Base-by-base conservation (phyloP, 2,113 vertebrate species). In the Coryphaenoides rupestris region DNA sequence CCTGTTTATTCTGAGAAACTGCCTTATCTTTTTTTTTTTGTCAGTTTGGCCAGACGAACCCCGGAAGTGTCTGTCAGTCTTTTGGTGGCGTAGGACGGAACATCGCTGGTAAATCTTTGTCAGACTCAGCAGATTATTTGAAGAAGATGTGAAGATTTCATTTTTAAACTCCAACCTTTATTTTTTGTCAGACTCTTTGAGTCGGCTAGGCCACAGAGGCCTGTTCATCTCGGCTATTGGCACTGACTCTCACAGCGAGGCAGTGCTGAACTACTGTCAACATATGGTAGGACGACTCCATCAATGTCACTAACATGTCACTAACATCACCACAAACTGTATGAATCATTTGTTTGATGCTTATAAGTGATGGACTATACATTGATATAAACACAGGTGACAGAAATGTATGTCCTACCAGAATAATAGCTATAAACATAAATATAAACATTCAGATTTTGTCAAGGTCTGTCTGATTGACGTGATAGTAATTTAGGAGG, bases 21-120 rank as follows among this genome's bases (percentile, higher is more conserved):
- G 2, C 66, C 0, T 47, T 56, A 1, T 77, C 13, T 68, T 80
- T 60, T 82, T 82, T 63, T 10, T 68, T 80, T 60, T 82, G 81
- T 63, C 83, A 96, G 95, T 88, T 88, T 69, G 93, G 94, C 63
- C 92, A 93, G 64, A 96, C 94, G 4, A 94, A 95, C 9, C 74
- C 82, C 80, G 93, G 94, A 78, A 92, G 83, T 75, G 89, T 95
- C 46, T 91, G 79, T 71, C 90, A 91, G 78, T 91, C 92, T 3
- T 93, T 93, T 71, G 94, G 95, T 0, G 94, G 94, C 2, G 94
- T 96, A 53, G 95, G 94, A 68, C 88, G 93, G 64, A 96, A 96
- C 79, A 83, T 96, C 55, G 92, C 94, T 82, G 94, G 95, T 96
- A 74, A 60, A 17, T 26, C 58, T 22, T 62, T 16, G 67, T 68